These are phyloP conservation scores for Druon quercuslanigerum DNA, from an alignment of 1,140 invertebrate genomes.

Conservation along the genomic window DNA sequence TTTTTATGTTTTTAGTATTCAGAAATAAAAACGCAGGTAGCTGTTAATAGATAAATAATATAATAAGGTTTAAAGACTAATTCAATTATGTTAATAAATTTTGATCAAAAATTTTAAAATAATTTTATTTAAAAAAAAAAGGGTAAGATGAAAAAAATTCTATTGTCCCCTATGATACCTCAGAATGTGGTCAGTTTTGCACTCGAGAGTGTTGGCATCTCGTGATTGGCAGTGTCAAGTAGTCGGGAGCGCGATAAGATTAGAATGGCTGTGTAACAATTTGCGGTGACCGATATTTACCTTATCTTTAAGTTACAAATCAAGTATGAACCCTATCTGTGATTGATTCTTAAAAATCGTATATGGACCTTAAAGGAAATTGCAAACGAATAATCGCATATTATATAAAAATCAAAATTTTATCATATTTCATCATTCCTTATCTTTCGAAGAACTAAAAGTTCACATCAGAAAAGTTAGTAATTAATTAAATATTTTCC, in stretches of 20 bases:
- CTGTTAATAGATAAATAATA: too few relatives aligned
- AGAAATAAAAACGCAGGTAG: too few relatives aligned
- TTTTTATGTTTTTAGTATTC: too few relatives aligned
- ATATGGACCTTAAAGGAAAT: background rate
- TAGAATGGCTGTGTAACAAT: slow-evolving; percentile 13
- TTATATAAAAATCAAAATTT: too few relatives aligned
- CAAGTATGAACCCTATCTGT: background rate
- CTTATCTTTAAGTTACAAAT: slow-evolving; percentile 14
- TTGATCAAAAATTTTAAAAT: too few relatives aligned
- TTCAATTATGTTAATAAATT: too few relatives aligned
- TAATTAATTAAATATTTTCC: too few relatives aligned
- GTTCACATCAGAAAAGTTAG: too few relatives aligned
- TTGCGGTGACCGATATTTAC: slow-evolving; percentile 25
- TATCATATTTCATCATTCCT: too few relatives aligned
- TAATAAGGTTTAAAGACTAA: too few relatives aligned
- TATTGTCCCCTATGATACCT: background rate
- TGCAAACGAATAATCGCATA: background rate
- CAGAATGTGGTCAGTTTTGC: slow-evolving; percentile 23
- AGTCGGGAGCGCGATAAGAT: slow-evolving; percentile 17
- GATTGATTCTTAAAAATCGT: background rate
- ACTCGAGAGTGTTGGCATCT: slow-evolving; percentile 19
- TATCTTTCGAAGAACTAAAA: too few relatives aligned
- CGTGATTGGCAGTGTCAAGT: slow-evolving; percentile 28
- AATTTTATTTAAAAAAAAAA: too few relatives aligned
- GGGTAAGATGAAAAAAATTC: background rate